phyloP scores from a whole-genome alignment of 2,797 vertebrate species.

The Brachyalestes nurse region DNA sequence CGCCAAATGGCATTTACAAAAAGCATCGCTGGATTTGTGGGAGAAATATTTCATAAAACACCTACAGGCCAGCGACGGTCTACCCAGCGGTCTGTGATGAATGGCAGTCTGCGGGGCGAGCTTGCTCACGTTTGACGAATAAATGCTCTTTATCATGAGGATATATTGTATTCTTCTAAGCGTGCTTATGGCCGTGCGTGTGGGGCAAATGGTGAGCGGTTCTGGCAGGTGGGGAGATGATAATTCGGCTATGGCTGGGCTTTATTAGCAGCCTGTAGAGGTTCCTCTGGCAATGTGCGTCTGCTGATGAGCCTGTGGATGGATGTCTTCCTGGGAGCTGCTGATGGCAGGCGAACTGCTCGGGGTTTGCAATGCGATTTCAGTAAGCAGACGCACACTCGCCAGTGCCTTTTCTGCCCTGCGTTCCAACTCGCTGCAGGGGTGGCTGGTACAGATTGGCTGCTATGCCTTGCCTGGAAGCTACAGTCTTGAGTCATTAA shows the following conservation, averaged over 20 bases:
- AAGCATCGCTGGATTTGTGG: constrained; percentile 1
- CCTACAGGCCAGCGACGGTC: constrained; percentile 4
- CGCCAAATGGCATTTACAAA: constrained; percentile 32
- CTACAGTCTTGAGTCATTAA: constrained; percentile 70
- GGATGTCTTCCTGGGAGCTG: constrained; percentile 39
- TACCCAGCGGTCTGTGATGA: constrained; percentile 37
- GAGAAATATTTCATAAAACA: constrained; percentile 12
- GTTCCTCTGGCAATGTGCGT: constrained; percentile 44
- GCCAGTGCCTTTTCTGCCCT: constrained; percentile 24
- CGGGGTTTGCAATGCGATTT: constrained; percentile 24
- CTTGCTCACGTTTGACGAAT: constrained; percentile 35
- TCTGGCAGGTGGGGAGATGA: constrained; percentile 39
- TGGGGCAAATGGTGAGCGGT: constrained; percentile 8
- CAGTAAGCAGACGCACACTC: constrained; percentile 29
- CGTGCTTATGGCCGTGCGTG: not conserved
- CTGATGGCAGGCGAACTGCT: constrained; percentile 8
- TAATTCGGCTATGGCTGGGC: constrained; percentile 37
- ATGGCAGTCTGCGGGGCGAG: constrained; percentile 35
- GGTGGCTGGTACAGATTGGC: constrained; percentile 64
- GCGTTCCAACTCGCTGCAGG: constrained; percentile 12
- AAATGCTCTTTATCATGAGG: constrained; percentile 39
- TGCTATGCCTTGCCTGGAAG: constrained; percentile 72
- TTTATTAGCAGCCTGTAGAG: constrained; percentile 43
- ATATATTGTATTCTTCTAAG: constrained; percentile 30
- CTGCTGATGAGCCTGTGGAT: constrained; percentile 51